Evolutionary conservation across 2,888 invertebrate genomes (phyloP).

Genomic region (Apamea sordens): DNA sequence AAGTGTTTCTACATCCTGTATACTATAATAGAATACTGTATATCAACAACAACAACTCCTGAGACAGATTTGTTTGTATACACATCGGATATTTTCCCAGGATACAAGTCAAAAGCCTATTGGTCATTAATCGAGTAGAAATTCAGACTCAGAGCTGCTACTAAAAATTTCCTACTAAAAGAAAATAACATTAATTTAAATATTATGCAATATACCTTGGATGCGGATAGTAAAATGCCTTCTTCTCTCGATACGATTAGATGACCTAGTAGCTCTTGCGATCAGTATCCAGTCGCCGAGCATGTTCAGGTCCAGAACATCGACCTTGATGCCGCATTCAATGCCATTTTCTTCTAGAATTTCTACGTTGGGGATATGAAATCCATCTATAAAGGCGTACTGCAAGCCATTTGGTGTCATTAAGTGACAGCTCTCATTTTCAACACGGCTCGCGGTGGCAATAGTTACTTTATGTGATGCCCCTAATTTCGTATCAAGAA

Average conservation of each 20-base stretch:
- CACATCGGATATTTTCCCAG: too few relatives aligned
- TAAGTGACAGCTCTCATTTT: slow-evolving; percentile 76
- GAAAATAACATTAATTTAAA: slow-evolving; percentile 63
- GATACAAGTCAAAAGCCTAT: too few relatives aligned
- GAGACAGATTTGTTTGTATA: too few relatives aligned
- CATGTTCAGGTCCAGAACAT: slow-evolving; percentile 70
- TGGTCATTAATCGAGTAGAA: too few relatives aligned
- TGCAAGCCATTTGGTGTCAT: slow-evolving; percentile 74
- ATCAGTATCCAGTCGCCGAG: slow-evolving; percentile 82
- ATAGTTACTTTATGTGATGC: slow-evolving; percentile 69
- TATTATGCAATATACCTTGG: slow-evolving; percentile 78
- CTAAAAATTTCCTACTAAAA: slow-evolving; percentile 52
- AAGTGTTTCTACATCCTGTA: too few relatives aligned
- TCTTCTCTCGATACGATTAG: slow-evolving; percentile 76
- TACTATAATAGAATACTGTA: too few relatives aligned
- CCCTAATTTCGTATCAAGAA: slow-evolving; percentile 63
- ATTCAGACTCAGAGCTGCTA: too few relatives aligned
- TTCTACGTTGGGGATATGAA: slow-evolving; percentile 71
- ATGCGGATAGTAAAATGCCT: slow-evolving; percentile 77
- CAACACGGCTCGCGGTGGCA: slow-evolving; percentile 36
- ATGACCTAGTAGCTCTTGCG: slow-evolving; percentile 69
- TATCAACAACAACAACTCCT: too few relatives aligned
- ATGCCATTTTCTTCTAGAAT: slow-evolving; percentile 64
- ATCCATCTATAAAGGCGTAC: slow-evolving; percentile 71
- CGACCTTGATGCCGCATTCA: slow-evolving; percentile 76